Evolutionary conservation across 2,113 vertebrate genomes (phyloP), one percentile per base, ranked within the genome.

Genomic region (Ursus arctos): DNA sequence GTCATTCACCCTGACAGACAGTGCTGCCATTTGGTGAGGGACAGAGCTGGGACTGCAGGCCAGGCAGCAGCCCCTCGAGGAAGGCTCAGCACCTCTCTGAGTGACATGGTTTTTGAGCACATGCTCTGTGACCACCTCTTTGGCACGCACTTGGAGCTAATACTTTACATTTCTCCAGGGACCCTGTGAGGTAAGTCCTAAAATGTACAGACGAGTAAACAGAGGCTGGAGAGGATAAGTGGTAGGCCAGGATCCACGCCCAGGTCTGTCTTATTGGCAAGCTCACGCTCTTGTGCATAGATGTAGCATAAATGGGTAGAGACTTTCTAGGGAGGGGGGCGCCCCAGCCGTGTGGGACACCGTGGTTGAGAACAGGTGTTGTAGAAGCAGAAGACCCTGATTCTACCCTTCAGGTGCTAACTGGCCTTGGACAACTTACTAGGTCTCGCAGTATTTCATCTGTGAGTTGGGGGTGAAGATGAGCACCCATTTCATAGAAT

Each of bases 221-320:
- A 2, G 4, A 49, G 18, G 49, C 24, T 33, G 0, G 0, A 5
- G 71, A 53, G 33, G 26, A 33, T 24, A 43, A 13, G 61, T 6
- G 36, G 24, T 19, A 3, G 61, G 87, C 63, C 36, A n/a, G 71
- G 31, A 51, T 33, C 43, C 33, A 43, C 1, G 0, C 59, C 61
- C 10, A 16, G 63, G 12, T 24, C 63, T 16, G 49, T n/a, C 82
- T 2, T 0, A 1, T 7, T 0, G 15, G 0, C 0, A 36, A 43
- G 36, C 15, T 22, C 9, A 6, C 0, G 2, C 85, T 59, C 74
- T 40, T 13, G 3, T 9, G 57, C 16, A 2, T 0, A 36, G 28
- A 43, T 5, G 72, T 26, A 53, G 6, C 18, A 1, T 57, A 26
- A 51, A n/a, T 18, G 21, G 81, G 49, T 0, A 4, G 36, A 47